These are phyloP conservation scores for Solen grandis DNA, from an alignment of 1,140 invertebrate species.

Conservation along the genomic window DNA sequence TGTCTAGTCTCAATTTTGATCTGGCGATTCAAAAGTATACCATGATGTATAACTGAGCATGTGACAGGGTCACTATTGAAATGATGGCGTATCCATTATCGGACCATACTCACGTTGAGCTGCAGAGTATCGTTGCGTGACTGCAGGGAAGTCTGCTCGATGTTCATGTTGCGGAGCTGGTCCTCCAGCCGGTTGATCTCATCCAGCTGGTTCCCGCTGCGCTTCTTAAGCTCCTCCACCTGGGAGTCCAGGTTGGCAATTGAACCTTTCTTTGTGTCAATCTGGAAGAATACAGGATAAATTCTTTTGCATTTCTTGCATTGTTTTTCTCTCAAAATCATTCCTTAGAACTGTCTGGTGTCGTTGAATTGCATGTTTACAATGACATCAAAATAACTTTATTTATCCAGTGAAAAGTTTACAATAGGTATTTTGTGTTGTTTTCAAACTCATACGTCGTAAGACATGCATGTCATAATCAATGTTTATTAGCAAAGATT, in stretches of 20 bases:
- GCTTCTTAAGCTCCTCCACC: conserved; percentile 71
- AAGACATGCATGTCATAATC: too few relatives aligned
- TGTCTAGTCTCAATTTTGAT: too few relatives aligned
- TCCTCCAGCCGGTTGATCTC: conserved; percentile 76
- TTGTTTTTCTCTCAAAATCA: background rate
- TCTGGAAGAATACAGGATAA: conserved; percentile 48
- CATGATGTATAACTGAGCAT: too few relatives aligned
- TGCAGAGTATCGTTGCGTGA: conserved; percentile 74
- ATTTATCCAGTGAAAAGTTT: too few relatives aligned
- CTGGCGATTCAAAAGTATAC: too few relatives aligned
- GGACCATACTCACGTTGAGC: conserved; percentile 75
- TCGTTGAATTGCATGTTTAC: background rate
- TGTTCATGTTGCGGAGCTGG: conserved; percentile 67
- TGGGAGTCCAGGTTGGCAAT: conserved; percentile 70
- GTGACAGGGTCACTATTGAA: too few relatives aligned
- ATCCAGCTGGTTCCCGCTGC: conserved; percentile 66
- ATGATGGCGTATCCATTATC: too few relatives aligned
- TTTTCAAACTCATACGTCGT: too few relatives aligned
- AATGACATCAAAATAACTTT: background rate
- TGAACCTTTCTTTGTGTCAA: conserved; percentile 70
- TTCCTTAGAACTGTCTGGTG: background rate
- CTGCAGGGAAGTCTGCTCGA: conserved; percentile 72
- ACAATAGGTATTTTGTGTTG: too few relatives aligned
- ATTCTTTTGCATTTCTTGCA: conserved; percentile 63
- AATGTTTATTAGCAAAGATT: background rate